These are phyloP conservation scores for Ctenochaetus hawaiiensis DNA, from an alignment of 2,797 vertebrate genomes.

Conservation along the genomic window DNA sequence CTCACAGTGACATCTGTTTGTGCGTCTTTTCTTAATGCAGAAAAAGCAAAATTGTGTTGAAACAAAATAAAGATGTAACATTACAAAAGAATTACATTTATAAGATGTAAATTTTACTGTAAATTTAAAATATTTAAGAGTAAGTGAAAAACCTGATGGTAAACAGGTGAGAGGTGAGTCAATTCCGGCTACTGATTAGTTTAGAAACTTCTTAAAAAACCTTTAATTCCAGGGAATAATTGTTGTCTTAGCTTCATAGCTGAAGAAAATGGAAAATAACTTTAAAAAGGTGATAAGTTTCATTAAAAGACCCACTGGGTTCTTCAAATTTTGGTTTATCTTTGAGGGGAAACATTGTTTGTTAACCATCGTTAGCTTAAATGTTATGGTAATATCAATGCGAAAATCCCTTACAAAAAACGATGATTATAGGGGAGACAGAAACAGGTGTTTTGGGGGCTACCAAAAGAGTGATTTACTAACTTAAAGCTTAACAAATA, in stretches of 20 bases:
- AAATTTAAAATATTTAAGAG: neutral
- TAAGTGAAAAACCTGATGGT: neutral
- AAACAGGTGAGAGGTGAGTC: neutral
- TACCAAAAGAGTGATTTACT: neutral
- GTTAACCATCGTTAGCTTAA: neutral
- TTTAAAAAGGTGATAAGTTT: neutral
- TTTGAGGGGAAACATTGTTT: neutral
- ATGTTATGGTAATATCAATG: neutral
- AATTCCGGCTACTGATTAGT: neutral
- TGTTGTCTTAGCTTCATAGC: neutral
- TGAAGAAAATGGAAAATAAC: fast-evolving
- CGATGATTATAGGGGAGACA: neutral
- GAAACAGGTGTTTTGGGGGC: neutral
- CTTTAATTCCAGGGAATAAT: neutral
- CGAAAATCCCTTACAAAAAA: neutral
- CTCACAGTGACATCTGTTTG: neutral
- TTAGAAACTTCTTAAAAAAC: neutral
- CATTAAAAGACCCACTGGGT: neutral
- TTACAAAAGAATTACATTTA: neutral
- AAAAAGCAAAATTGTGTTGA: neutral
- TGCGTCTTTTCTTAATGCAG: neutral
- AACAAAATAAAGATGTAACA: neutral
- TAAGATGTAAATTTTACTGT: neutral
- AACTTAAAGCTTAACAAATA: fast-evolving
- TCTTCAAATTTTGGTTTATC: neutral